Conservation (phyloP, 2,113 vertebrate species). For the Gopherus evgoodei region DNA sequence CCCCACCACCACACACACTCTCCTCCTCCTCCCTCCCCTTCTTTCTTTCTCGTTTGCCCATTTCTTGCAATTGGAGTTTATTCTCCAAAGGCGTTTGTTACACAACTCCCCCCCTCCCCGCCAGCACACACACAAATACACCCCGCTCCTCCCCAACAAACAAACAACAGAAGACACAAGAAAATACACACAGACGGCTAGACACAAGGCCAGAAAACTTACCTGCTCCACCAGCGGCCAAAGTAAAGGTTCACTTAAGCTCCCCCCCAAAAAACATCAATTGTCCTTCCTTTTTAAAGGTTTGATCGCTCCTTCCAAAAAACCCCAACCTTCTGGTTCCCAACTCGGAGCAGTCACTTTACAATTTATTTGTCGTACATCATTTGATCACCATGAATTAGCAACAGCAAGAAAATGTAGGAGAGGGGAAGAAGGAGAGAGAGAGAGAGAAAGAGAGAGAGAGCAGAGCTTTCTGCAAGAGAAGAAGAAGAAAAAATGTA, state of each 20-base stretch:
- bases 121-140: slow-evolving; percentile 24
- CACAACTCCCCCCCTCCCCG: slow-evolving; percentile 76
- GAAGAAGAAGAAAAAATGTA: slow-evolving; percentile 99
- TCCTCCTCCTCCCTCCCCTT: slow-evolving; percentile 68
- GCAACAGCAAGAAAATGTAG: slow-evolving; percentile 88
- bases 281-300: slow-evolving; percentile 90
- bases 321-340: slow-evolving; percentile 83
- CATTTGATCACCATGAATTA: slow-evolving; percentile 99
- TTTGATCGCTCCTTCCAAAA: slow-evolving; percentile 79
- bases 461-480: slow-evolving; percentile 99
- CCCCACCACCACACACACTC: not conserved
- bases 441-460: slow-evolving; percentile 89
- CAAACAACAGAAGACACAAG: slow-evolving; percentile 74
- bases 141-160: slow-evolving; percentile 66
- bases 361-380: slow-evolving; percentile 96
- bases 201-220: slow-evolving; percentile 94
- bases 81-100: slow-evolving; percentile 84
- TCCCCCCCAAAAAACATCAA: slow-evolving; percentile 87
- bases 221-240: slow-evolving; percentile 95
- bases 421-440: slow-evolving; percentile 90
- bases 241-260: slow-evolving; percentile 93
- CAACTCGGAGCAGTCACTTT: slow-evolving; percentile 95
- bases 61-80: slow-evolving; percentile 79
- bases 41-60: slow-evolving; percentile 69
- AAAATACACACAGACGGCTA: slow-evolving; percentile 78